Evolutionary conservation across 2,888 invertebrate species (phyloP).

Genomic region (Pollenia angustigena): DNA sequence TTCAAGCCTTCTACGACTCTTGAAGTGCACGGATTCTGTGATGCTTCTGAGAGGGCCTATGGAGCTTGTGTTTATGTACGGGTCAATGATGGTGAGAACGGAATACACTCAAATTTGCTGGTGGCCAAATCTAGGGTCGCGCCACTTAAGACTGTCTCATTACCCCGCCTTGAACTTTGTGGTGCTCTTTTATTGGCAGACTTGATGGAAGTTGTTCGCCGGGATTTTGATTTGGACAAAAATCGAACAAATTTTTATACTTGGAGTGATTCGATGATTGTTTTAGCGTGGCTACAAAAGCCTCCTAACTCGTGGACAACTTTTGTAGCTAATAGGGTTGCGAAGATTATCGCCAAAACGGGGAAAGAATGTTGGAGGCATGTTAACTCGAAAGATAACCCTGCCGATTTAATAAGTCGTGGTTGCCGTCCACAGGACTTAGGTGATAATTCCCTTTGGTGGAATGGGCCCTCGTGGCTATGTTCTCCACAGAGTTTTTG

Average conservation of each 20-base stretch:
- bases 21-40: conserved; percentile 65
- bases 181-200: background rate
- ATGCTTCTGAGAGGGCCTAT: conserved; percentile 53
- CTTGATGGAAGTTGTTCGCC: background rate
- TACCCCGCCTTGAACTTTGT: background rate
- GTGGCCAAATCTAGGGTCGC: conserved; percentile 10
- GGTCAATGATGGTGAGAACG: background rate
- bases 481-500: background rate
- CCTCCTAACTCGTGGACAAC: conserved; percentile 6
- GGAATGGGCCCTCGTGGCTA: conserved; percentile 12
- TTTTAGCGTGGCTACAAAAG: conserved; percentile 28
- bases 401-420: conserved; percentile 36
- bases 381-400: conserved; percentile 24
- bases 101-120: background rate
- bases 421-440: conserved; percentile 34
- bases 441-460: background rate
- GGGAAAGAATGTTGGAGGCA: conserved; percentile 33
- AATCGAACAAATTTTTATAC: background rate
- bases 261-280: background rate
- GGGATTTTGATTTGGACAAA: background rate
- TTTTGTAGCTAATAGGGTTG: conserved; percentile 28
- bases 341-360: conserved; percentile 29
- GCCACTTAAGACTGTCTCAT: background rate
- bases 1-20: background rate
- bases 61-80: conserved; percentile 18